These are phyloP conservation scores for Tridacna crocea DNA, from an alignment of 2,888 invertebrate species.

Conservation along the genomic window DNA sequence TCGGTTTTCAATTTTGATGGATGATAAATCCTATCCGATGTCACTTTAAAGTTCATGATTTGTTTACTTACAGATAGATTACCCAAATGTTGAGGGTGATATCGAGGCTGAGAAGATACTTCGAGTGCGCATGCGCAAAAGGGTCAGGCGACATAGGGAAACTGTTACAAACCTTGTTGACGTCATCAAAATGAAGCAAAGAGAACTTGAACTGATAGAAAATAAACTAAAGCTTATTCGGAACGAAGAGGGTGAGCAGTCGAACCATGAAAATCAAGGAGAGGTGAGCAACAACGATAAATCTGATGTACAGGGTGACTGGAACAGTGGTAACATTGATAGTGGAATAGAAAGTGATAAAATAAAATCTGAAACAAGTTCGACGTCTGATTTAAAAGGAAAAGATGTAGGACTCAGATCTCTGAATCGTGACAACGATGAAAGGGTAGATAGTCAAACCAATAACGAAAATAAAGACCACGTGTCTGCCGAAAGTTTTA, in stretches of 20 bases:
- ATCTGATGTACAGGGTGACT: neutral
- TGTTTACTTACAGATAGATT: conserved; percentile 18
- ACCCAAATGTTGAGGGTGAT: conserved; percentile 17
- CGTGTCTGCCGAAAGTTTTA: neutral
- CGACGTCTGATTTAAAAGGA: neutral
- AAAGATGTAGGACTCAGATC: too few relatives aligned
- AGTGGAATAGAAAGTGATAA: neutral
- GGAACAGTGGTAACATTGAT: neutral
- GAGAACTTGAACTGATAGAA: conserved; percentile 2
- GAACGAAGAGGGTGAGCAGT: neutral
- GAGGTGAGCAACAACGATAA: neutral
- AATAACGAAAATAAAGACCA: neutral
- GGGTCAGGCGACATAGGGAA: conserved; percentile 37
- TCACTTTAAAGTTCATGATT: neutral
- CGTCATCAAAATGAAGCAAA: conserved; percentile 23
- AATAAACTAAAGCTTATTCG: neutral
- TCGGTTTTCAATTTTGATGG: too few relatives aligned
- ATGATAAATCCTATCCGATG: too few relatives aligned
- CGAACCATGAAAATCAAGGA: neutral
- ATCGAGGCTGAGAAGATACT: conserved; percentile 46
- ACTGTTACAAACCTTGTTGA: neutral
- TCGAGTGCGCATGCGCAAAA: conserved; percentile 46
- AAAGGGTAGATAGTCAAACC: neutral
- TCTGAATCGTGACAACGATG: neutral
- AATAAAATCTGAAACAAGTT: neutral